Base-by-base conservation (phyloP, 2,113 vertebrate genomes). In the Ciconia maguari region DNA sequence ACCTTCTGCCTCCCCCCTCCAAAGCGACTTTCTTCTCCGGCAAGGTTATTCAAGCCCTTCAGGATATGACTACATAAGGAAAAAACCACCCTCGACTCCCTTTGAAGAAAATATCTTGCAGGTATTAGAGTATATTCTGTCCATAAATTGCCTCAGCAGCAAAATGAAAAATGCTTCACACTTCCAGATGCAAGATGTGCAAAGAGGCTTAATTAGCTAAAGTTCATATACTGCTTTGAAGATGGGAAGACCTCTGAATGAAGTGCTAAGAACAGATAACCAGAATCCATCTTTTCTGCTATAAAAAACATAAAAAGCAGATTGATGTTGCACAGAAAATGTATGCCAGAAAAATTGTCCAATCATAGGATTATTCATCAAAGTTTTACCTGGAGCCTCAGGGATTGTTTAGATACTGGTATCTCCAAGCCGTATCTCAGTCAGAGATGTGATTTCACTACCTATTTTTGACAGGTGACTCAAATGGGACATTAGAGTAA, bases 41-140 rank as follows among this genome's bases (percentile, higher is more conserved):
- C 36, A n/a, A 94, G 57, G 48, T 89, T 71, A 71, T 85, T 69
- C 65, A 78, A 91, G 58, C 44, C 4, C 13, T 94, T 94, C 77
- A 52, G 80, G 80, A 83, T 36, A 82, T 4, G 24, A 68, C 36
- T 72, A 25, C 41, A 61, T 1, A 0, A 71, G 29, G 25, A 36
- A 61, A 69, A 58, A 70, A 13, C 3, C 24, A 71, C 8, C 44
- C 66, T 95, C 74, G 41, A 18, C 13, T 85, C 41, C 25, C 65
- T 95, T 91, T 95, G 93, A 97, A 95, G 94, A 92, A 79, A 79
- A 72, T 72, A 66, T 49, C 72, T 94, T 84, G 57, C 27, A 78
- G 72, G 52, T 84, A 92, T 87, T 92, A 84, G 60, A 78, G 32
- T 55, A 49, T 54, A 85, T 65, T 85, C 69, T 89, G 61, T 55